Evolutionary conservation across 2,888 invertebrate genomes (phyloP).

Genomic region (Drosophila prolongata): DNA sequence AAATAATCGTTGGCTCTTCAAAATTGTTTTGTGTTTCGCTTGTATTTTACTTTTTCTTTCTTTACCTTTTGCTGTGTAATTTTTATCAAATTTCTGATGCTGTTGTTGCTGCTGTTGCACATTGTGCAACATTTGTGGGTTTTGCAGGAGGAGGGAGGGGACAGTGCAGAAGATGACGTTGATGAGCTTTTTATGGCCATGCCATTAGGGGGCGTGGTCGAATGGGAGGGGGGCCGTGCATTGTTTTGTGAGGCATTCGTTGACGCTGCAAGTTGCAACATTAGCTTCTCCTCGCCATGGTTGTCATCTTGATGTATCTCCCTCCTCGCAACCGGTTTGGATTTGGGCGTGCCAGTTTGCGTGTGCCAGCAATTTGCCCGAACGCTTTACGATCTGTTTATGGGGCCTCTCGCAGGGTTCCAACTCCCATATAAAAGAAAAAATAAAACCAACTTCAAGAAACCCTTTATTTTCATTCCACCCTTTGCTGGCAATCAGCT

Average conservation of each 20-base stretch:
- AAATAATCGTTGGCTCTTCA: constrained; percentile 75
- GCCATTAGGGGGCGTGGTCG: constrained; percentile 77
- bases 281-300: constrained; percentile 36
- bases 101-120: constrained; percentile 53
- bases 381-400: constrained; percentile 76
- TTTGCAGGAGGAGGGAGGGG: not conserved
- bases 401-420: constrained; percentile 43
- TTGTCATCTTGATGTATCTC: constrained; percentile 61
- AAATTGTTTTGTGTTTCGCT: constrained; percentile 60
- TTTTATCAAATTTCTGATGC: constrained; percentile 70
- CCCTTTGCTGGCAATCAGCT: constrained; percentile 57
- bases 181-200: constrained; percentile 75
- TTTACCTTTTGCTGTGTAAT: constrained; percentile 62
- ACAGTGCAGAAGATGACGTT: constrained; percentile 53
- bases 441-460: not conserved
- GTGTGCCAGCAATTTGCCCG: constrained; percentile 74
- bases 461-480: constrained; percentile 30
- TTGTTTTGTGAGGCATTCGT: constrained; percentile 29
- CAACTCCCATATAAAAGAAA: not conserved
- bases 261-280: constrained; percentile 39
- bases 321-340: constrained; percentile 59
- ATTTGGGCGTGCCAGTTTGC: constrained; percentile 65
- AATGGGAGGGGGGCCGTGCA: constrained; percentile 5
- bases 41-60: constrained; percentile 22
- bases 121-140: constrained; percentile 35